phyloP scores from a whole-genome alignment of 35 echinoderm and acorn worm genomes.

The Strongylocentrotus purpuratus region DNA sequence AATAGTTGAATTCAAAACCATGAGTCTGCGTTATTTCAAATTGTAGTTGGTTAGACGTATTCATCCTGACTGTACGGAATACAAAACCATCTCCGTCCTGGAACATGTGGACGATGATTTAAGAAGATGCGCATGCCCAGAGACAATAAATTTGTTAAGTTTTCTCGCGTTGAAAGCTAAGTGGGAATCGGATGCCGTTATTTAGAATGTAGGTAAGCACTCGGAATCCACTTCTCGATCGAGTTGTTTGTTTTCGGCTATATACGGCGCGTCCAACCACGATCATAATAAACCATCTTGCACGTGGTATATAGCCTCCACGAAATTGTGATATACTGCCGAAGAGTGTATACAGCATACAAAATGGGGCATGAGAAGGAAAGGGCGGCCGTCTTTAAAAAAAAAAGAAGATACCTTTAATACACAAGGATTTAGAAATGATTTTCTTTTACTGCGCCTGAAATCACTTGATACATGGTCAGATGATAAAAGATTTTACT shows the following conservation, averaged over 20 bases:
- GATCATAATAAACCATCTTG: slow-evolving; percentile 40
- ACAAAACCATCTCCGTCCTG: not conserved
- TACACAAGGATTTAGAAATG: too few species aligned
- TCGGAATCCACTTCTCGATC: slow-evolving; percentile 34
- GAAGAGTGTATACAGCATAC: not conserved
- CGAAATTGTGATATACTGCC: not conserved
- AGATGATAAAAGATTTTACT: too few species aligned
- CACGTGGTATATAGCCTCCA: not conserved
- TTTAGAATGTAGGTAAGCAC: slow-evolving; percentile 12
- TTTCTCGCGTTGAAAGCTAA: slow-evolving; percentile 23
- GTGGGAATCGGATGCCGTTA: slow-evolving; percentile 18
- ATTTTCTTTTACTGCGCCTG: too few species aligned
- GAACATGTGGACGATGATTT: not conserved
- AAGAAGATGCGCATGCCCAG: not conserved
- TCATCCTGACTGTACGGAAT: too few species aligned
- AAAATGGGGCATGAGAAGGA: not conserved
- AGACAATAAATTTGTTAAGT: slow-evolving; percentile 41
- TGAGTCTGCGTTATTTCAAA: too few species aligned
- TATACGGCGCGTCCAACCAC: slow-evolving; percentile 33
- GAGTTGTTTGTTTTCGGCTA: slow-evolving; percentile 44
- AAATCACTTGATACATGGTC: too few species aligned
- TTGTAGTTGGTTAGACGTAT: too few species aligned
- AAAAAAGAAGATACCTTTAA: too few species aligned
- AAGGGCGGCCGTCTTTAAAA: too few species aligned
- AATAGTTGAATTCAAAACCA: too few species aligned